Conservation (phyloP, 2,113 vertebrate species). For the Otis tarda region DNA sequence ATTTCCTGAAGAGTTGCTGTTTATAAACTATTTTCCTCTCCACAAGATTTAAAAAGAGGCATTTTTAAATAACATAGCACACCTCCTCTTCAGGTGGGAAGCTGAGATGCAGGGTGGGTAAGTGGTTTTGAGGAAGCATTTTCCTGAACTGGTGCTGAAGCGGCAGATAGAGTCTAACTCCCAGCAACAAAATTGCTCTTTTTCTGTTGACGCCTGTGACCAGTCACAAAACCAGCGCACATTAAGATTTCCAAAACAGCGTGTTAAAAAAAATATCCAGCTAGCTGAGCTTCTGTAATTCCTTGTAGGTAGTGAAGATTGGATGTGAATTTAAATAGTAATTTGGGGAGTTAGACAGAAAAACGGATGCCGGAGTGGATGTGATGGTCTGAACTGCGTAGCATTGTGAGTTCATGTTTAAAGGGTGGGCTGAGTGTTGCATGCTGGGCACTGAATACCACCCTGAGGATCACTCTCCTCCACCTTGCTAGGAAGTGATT, state of each 20-base stretch:
- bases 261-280: background rate
- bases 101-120: background rate
- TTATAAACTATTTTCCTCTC: constrained; percentile 40
- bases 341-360: background rate
- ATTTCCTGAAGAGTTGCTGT: constrained; percentile 1
- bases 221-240: background rate
- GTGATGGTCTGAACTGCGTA: background rate
- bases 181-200: background rate
- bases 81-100: constrained; percentile 14
- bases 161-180: background rate
- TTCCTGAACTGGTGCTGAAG: background rate
- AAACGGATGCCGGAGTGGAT: background rate
- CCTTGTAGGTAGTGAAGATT: background rate
- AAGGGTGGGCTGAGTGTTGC: background rate
- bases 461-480: background rate
- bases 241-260: background rate
- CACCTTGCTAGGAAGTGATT: background rate
- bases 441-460: background rate
- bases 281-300: background rate
- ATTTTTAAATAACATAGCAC: constrained; percentile 45
- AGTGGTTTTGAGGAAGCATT: constrained; percentile 36
- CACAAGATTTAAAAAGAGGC: constrained; percentile 10
- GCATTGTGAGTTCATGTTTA: background rate
- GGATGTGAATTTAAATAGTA: background rate
- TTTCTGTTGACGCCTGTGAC: background rate